Percentiles rank a stretch among this genome's conserved stretches.
Conservation (phyloP, 53 echinoderm and acorn worm genomes). For the Echinarachnius parma region DNA sequence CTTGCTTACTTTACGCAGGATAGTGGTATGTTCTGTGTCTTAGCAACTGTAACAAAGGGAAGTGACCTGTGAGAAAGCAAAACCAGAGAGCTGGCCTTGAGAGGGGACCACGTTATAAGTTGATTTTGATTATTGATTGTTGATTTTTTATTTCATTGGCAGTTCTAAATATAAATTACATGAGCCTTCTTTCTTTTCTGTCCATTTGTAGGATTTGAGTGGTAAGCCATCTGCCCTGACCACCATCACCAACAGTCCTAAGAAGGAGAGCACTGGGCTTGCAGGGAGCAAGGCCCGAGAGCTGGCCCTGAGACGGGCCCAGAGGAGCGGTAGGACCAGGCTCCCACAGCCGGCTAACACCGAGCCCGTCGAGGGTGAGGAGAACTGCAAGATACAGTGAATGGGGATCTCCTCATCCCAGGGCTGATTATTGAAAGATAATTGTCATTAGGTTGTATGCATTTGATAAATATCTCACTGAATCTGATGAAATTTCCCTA, state of each 20-base stretch:
- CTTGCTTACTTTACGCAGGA: too few relatives aligned
- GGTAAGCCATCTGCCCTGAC: constrained; percentile 1
- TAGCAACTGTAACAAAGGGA: too few relatives aligned
- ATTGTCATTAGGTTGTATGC: background rate
- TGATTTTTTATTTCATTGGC: too few relatives aligned
- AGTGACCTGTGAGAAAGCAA: too few relatives aligned
- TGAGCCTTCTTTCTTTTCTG: background rate
- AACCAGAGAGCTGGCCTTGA: too few relatives aligned
- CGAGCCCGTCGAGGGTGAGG: background rate
- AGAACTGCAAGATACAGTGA: constrained; percentile 31
- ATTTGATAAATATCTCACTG: too few relatives aligned
- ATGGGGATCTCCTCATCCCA: background rate
- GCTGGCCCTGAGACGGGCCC: constrained; percentile 3
- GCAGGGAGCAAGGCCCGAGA: background rate
- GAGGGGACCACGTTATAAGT: too few relatives aligned
- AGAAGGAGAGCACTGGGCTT: constrained; percentile 1
- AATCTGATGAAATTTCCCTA: too few relatives aligned
- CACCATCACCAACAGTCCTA: constrained; percentile 41
- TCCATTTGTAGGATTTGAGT: background rate
- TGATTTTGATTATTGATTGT: too few relatives aligned
- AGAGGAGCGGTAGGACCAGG: background rate
- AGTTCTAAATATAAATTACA: background rate
- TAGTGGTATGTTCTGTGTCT: too few relatives aligned
- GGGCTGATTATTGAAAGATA: background rate
- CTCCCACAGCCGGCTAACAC: background rate